Conservation (phyloP, 2,888 invertebrate genomes). For the Pollenia angustigena region DNA sequence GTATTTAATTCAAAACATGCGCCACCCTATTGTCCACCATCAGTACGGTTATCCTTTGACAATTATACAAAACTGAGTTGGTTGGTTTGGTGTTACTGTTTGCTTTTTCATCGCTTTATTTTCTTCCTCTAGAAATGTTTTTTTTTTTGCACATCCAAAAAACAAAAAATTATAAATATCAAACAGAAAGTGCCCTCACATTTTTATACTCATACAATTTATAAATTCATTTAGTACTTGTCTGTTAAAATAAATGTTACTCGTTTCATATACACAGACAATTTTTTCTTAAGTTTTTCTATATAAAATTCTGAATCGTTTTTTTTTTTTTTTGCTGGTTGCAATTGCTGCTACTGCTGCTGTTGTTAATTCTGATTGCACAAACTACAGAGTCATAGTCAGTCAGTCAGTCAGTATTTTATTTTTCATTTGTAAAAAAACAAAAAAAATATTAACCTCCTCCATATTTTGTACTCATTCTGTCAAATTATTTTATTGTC, state of each 20-base stretch:
- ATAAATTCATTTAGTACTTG: slow-evolving; percentile 70
- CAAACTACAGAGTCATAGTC: slow-evolving; percentile 38
- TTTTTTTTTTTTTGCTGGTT: background rate
- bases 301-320: slow-evolving; percentile 26
- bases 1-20: background rate
- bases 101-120: background rate
- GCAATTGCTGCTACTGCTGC: too few species aligned
- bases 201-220: slow-evolving; percentile 44
- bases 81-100: slow-evolving; percentile 1
- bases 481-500: slow-evolving; percentile 76
- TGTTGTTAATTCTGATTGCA: slow-evolving; percentile 3
- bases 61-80: slow-evolving; percentile 30
- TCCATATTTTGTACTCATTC: slow-evolving; percentile 76
- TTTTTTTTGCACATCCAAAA: slow-evolving; percentile 6
- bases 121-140: background rate
- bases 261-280: slow-evolving; percentile 30
- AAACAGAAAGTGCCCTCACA: slow-evolving; percentile 63
- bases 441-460: slow-evolving; percentile 66
- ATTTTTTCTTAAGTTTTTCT: slow-evolving; percentile 29
- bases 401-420: slow-evolving; percentile 39
- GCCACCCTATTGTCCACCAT: slow-evolving; percentile 44
- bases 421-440: slow-evolving; percentile 51
- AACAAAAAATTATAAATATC: slow-evolving; percentile 47
- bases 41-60: slow-evolving; percentile 49
- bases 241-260: slow-evolving; percentile 70